Evolutionary conservation across 2,888 invertebrate species (phyloP), one percentile per base, ranked within the genome.

Genomic region (Drosophila nr. fundita): DNA sequence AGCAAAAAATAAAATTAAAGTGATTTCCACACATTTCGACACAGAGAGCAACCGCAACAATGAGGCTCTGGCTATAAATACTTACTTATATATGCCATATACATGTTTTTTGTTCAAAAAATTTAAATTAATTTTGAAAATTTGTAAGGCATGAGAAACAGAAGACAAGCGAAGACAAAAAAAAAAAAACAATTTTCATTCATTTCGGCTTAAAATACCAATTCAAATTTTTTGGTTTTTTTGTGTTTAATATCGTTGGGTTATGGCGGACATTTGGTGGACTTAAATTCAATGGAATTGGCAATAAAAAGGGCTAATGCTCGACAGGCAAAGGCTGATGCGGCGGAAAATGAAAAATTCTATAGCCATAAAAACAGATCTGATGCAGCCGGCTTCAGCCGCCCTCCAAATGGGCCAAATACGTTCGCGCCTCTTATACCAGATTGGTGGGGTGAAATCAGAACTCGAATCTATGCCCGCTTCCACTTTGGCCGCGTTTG

Each of bases 251-350:
- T 24, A 24, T 45, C 24, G 15, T 55, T 63, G 73, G 42, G 63
- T 54, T 53, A 58, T 66, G 50, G 52, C 53, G 30, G 55, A 80
- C 75, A 82, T 76, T 78, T 83, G 76, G 68, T 70, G 60, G 68
- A 72, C 74, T 83, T 80, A 64, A 72, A 89, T 89, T 88, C 84
- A 75, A 76, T 67, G 54, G 76, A 83, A 88, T 88, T 80, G 89
- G 78, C 87, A 86, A 87, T 88, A 90, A 84, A 87, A 86, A 88
- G 90, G 90, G 86, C 87, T 87, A 82, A 82, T 82, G 72, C 69
- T 63, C 50, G 59, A 57, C 52, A 63, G 13, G 24, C 45, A 30
- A 30, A 30, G 30, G 30, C 8, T 32, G 24, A 24, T 45, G 24
- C 45, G 24, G 24, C 45, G 30, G 66, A 65, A 59, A 74, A 68